Evolutionary conservation across 2,797 vertebrate genomes (phyloP).

Genomic region (Alca torda): DNA sequence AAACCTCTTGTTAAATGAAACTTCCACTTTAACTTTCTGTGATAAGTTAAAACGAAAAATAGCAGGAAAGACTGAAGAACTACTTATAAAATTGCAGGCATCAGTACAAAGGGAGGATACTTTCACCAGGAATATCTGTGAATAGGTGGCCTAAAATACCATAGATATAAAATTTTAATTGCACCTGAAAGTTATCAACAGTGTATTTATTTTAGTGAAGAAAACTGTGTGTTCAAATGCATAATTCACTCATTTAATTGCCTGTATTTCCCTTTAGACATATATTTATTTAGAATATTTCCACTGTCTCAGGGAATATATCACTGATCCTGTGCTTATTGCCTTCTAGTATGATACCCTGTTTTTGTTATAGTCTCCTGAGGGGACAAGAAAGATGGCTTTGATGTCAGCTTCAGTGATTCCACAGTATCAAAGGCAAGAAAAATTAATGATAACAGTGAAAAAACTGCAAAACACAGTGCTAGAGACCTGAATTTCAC

Average conservation of each 20-base stretch:
- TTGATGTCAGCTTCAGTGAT: slow-evolving; percentile 54
- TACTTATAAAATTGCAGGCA: not conserved
- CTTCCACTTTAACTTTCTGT: not conserved
- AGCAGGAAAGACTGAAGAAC: not conserved
- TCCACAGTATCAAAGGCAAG: slow-evolving; percentile 52
- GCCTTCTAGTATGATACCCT: not conserved
- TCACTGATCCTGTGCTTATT: not conserved
- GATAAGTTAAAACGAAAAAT: not conserved
- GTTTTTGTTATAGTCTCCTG: slow-evolving; percentile 5
- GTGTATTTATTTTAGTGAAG: slow-evolving; percentile 17
- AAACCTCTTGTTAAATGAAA: not conserved
- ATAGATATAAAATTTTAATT: slow-evolving; percentile 8
- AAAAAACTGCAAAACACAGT: slow-evolving; percentile 37
- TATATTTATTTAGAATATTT: slow-evolving; percentile 54
- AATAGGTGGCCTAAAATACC: not conserved
- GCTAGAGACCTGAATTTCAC: slow-evolving; percentile 36
- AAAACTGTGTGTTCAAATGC: not conserved
- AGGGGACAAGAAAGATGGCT: slow-evolving; percentile 35
- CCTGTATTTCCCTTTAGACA: not conserved
- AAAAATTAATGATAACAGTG: slow-evolving; percentile 49
- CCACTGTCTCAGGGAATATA: not conserved
- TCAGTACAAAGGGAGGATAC: not conserved
- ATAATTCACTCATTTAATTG: slow-evolving; percentile 50
- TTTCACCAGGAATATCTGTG: not conserved
- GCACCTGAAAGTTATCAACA: not conserved